Conservation (phyloP, 2,888 invertebrate species). For the Tuberolachnus salignus region DNA sequence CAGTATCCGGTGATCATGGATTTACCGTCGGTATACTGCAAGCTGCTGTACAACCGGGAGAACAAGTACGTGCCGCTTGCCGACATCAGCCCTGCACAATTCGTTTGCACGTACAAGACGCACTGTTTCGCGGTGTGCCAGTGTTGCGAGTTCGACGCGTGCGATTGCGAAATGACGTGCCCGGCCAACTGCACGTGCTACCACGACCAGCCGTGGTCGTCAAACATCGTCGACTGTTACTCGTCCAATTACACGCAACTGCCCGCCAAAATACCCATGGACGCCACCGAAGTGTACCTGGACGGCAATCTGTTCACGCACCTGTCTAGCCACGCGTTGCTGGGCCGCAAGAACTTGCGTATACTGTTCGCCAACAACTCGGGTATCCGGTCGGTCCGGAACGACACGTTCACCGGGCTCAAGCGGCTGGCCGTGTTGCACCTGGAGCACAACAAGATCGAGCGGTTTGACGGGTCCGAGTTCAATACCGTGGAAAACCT, state of each 20-base stretch:
- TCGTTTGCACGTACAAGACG: conserved; percentile 88
- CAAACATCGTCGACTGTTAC: conserved; percentile 91
- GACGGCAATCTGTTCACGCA: conserved; percentile 90
- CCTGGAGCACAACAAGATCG: conserved; percentile 84
- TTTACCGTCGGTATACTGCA: conserved; percentile 86
- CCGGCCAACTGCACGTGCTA: conserved; percentile 93
- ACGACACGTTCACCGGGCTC: conserved; percentile 89
- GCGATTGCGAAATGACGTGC: conserved; percentile 97
- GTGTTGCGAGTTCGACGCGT: conserved; percentile 95
- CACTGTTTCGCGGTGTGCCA: conserved; percentile 94
- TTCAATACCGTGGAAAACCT: conserved; percentile 81
- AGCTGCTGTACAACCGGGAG: conserved; percentile 82
- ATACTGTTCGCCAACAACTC: conserved; percentile 88
- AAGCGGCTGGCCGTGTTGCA: conserved; percentile 80
- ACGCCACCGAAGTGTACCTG: conserved; percentile 91
- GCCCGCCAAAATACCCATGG: conserved; percentile 90
- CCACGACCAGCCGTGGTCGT: conserved; percentile 91
- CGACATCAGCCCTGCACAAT: conserved; percentile 86
- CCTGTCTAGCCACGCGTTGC: conserved; percentile 85
- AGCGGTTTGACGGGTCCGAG: conserved; percentile 80
- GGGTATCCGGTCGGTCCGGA: conserved; percentile 81
- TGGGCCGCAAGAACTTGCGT: conserved; percentile 87
- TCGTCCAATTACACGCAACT: conserved; percentile 79
- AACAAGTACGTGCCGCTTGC: conserved; percentile 83
- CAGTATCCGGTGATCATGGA: conserved; percentile 92